Percentiles rank a stretch among this genome's conserved stretches.
These are phyloP conservation scores for Nylanderia fulva DNA, from an alignment of 1,140 invertebrate genomes.

Conservation along the genomic window DNA sequence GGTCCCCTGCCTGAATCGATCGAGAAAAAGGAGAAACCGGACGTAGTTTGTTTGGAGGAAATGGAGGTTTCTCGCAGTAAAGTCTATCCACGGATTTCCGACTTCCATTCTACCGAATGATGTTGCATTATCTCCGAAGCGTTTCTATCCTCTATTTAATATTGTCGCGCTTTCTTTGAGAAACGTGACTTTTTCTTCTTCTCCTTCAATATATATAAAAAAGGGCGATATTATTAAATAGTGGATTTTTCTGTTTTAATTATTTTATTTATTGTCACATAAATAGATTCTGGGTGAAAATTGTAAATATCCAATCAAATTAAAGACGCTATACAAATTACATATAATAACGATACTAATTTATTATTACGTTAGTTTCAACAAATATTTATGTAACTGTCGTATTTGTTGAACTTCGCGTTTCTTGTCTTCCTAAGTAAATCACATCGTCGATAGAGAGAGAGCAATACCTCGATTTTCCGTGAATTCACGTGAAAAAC, in stretches of 20 bases:
- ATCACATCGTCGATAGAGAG: constrained; percentile 12
- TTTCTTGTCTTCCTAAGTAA: constrained; percentile 23
- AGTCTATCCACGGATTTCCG: constrained; percentile 63
- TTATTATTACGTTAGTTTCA: neutral
- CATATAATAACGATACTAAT: neutral
- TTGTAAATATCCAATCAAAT: neutral
- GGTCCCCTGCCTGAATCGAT: neutral
- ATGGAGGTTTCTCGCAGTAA: neutral
- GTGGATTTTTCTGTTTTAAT: neutral
- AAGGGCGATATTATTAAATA: neutral
- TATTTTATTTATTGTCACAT: neutral
- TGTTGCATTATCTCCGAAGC: constrained; percentile 6
- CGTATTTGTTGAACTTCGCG: neutral
- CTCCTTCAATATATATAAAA: constrained; percentile 5
- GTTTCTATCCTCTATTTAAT: neutral
- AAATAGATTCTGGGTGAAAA: neutral
- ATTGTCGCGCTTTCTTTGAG: neutral
- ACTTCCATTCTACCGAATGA: constrained; percentile 51
- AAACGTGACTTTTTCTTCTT: neutral
- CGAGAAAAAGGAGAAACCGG: constrained; percentile 15
- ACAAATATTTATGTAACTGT: constrained; percentile 15
- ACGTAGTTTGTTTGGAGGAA: neutral
- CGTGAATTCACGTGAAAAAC: constrained; percentile 22
- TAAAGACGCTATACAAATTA: neutral
- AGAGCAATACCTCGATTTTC: constrained; percentile 6